phyloP scores from a whole-genome alignment of 2,888 invertebrate species.

The Eristalis pertinax region DNA sequence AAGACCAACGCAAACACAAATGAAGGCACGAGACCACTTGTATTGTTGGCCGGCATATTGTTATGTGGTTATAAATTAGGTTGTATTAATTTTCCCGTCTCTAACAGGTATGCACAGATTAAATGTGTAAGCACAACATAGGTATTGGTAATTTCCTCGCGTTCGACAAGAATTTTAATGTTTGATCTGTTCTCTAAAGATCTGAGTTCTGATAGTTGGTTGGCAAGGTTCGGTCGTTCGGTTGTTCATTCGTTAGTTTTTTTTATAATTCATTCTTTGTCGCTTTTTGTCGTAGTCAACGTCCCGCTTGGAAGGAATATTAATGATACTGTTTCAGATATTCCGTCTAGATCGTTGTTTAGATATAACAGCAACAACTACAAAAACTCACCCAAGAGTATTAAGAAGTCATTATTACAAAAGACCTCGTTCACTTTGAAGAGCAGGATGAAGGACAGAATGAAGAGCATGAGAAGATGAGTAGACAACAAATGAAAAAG shows the following conservation, averaged over 20 bases:
- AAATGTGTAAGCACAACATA: slow-evolving; percentile 64
- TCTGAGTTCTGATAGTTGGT: slow-evolving; percentile 43
- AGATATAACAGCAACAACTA: slow-evolving; percentile 48
- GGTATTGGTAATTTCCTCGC: slow-evolving; percentile 62
- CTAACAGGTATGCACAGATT: slow-evolving; percentile 61
- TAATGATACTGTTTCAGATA: slow-evolving; percentile 60
- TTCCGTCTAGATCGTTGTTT: slow-evolving; percentile 63
- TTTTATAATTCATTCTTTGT: slow-evolving; percentile 63
- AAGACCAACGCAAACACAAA: slow-evolving; percentile 40
- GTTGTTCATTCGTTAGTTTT: slow-evolving; percentile 16
- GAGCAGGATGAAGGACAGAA: slow-evolving; percentile 26
- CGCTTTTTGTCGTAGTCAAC: slow-evolving; percentile 62
- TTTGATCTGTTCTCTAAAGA: slow-evolving; percentile 55
- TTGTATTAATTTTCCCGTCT: slow-evolving; percentile 56
- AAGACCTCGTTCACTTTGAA: slow-evolving; percentile 59
- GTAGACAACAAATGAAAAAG: slow-evolving; percentile 53
- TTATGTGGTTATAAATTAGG: slow-evolving; percentile 66
- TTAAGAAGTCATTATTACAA: slow-evolving; percentile 66
- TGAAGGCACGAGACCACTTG: slow-evolving; percentile 64
- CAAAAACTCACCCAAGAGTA: slow-evolving; percentile 59
- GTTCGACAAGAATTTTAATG: slow-evolving; percentile 66
- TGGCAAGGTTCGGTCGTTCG: slow-evolving; percentile 25
- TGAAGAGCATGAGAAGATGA: slow-evolving; percentile 42
- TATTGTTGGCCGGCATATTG: slow-evolving; percentile 60
- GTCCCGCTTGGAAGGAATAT: slow-evolving; percentile 60